These are phyloP conservation scores for Meloe dianella DNA, from an alignment of 2,888 invertebrate genomes.

Conservation along the genomic window DNA sequence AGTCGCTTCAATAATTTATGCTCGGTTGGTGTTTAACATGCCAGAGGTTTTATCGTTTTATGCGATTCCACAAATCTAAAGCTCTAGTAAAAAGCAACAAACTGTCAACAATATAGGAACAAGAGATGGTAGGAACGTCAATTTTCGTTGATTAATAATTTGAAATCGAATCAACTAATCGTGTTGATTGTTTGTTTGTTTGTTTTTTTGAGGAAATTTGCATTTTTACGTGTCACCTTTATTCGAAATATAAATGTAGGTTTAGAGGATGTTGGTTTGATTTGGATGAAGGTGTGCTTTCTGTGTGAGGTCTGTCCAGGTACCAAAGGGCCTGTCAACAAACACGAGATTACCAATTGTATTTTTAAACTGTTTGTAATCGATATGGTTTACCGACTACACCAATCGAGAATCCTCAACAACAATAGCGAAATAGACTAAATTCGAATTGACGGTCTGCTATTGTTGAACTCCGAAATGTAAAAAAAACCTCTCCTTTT, in stretches of 20 bases:
- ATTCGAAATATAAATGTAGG: no score
- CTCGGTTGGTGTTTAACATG: slow-evolving; percentile 7
- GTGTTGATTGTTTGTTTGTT: no score
- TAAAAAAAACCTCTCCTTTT: no score
- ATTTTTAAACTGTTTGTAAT: slow-evolving; percentile 58
- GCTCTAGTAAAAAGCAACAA: neutral
- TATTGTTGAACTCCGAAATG: no score
- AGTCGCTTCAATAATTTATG: slow-evolving; percentile 21
- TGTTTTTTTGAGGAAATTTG: no score
- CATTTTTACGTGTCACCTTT: no score
- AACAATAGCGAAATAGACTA: neutral
- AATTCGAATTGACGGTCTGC: neutral
- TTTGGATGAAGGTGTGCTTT: slow-evolving; percentile 46
- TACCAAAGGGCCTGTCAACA: slow-evolving; percentile 54
- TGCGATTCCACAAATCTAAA: neutral
- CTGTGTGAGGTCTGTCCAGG: slow-evolving; percentile 53
- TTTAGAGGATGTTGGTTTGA: no score
- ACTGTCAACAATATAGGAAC: neutral
- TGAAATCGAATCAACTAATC: no score
- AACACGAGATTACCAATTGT: slow-evolving; percentile 60
- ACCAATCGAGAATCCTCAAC: neutral
- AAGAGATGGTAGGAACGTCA: no score
- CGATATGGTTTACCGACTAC: slow-evolving; percentile 45
- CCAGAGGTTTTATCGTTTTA: slow-evolving; percentile 6
- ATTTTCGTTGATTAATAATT: no score